phyloP scores from a whole-genome alignment of 2,113 vertebrate species.

The Pomatorhinus ruficollis region DNA sequence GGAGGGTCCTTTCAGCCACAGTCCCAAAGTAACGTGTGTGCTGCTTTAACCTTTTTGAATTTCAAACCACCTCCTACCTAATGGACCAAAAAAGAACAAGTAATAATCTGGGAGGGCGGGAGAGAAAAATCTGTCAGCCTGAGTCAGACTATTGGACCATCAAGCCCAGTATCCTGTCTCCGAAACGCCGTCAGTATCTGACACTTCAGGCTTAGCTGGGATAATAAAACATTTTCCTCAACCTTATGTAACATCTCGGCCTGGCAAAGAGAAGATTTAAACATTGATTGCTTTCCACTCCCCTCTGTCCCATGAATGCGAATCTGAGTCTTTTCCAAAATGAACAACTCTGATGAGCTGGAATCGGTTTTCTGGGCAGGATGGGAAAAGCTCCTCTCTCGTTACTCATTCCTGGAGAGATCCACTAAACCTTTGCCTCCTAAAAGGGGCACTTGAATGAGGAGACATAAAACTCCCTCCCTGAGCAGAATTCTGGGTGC shows the following conservation, averaged over 20 bases:
- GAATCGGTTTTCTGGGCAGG: constrained; percentile 64
- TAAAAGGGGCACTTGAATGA: constrained; percentile 6
- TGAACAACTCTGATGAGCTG: constrained; percentile 69
- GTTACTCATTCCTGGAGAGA: constrained; percentile 63
- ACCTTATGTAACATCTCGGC: constrained; percentile 59
- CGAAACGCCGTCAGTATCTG: constrained; percentile 55
- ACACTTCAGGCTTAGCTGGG: constrained; percentile 52
- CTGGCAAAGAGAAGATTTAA: constrained; percentile 64
- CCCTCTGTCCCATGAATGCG: constrained; percentile 52
- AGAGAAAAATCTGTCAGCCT: constrained; percentile 55
- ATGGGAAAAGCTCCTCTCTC: constrained; percentile 62
- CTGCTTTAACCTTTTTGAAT: constrained; percentile 54
- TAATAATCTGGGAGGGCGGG: constrained; percentile 53
- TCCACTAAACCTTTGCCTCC: constrained; percentile 46
- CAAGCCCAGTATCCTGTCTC: constrained; percentile 56
- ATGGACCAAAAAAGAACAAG: constrained; percentile 52
- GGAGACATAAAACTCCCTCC: not conserved
- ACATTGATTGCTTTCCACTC: constrained; percentile 68
- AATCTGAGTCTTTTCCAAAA: constrained; percentile 64
- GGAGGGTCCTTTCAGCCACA: not conserved
- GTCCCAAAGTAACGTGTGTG: not conserved
- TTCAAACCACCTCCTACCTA: constrained; percentile 48
- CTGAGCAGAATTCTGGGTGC: not conserved
- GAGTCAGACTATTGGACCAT: constrained; percentile 62
- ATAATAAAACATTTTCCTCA: constrained; percentile 70